These are phyloP conservation scores for Apogon talboti DNA, from an alignment of 2,797 vertebrate genomes.

Conservation along the genomic window DNA sequence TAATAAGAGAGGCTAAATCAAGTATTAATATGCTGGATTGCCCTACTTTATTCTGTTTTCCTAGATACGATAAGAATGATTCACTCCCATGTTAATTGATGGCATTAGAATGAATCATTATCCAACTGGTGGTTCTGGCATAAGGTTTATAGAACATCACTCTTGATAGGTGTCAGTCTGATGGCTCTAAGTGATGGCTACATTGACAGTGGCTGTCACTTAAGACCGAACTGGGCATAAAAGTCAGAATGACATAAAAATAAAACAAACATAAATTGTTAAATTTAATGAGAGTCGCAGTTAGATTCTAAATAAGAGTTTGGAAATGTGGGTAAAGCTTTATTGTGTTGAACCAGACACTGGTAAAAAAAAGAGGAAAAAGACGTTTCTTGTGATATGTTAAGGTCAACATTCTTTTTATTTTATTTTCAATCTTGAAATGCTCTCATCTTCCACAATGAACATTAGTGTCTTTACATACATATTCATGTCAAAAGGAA, in stretches of 20 bases:
- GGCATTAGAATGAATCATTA: conserved; percentile 32
- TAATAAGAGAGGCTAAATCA: not conserved
- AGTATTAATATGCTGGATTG: not conserved
- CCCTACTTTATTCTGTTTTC: conserved; percentile 6
- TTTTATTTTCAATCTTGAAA: conserved; percentile 77
- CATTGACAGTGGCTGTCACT: conserved; percentile 7
- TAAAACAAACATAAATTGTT: no score
- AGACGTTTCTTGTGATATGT: conserved; percentile 54
- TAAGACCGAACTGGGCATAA: not conserved
- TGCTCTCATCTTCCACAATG: conserved; percentile 78
- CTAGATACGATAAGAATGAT: conserved; percentile 12
- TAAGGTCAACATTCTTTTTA: conserved; percentile 80
- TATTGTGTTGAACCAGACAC: not conserved
- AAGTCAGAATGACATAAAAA: not conserved
- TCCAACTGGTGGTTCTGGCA: conserved; percentile 33
- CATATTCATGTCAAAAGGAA: conserved; percentile 74
- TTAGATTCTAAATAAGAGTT: not conserved
- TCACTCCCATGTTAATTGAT: conserved; percentile 28
- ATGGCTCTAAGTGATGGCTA: not conserved
- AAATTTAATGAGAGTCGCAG: not conserved
- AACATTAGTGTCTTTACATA: conserved; percentile 84
- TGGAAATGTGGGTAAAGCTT: not conserved
- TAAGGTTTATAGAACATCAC: conserved; percentile 22
- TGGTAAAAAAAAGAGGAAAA: conserved; percentile 17
- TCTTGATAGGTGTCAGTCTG: conserved; percentile 18